Evolutionary conservation across 1,140 invertebrate genomes (phyloP).

Genomic region (Pogonognathellus flavescens): DNA sequence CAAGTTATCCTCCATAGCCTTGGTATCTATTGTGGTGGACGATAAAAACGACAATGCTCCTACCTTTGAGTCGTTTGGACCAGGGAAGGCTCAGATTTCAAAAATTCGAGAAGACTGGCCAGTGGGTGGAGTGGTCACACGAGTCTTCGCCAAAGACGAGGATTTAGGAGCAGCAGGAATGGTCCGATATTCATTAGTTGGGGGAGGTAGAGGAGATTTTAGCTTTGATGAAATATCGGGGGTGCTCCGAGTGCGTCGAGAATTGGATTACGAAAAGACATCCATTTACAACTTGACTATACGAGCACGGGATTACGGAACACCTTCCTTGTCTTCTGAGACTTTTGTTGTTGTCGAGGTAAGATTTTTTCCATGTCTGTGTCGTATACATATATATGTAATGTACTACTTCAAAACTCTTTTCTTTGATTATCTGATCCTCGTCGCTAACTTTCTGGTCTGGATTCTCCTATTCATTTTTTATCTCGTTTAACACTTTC

Average conservation of each 20-base stretch:
- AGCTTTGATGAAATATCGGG: conserved; percentile 86
- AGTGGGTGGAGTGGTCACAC: conserved; percentile 82
- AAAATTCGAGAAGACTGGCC: conserved; percentile 93
- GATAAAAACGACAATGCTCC: conserved; percentile 95
- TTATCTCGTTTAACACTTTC: conserved; percentile 28
- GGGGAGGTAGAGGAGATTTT: conserved; percentile 75
- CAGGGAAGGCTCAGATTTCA: conserved; percentile 75
- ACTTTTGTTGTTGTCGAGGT: conserved; percentile 85
- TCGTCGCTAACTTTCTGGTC: conserved; percentile 22
- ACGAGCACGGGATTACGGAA: conserved; percentile 84
- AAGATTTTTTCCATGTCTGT: conserved; percentile 49
- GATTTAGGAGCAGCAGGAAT: conserved; percentile 86
- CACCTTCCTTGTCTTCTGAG: conserved; percentile 77
- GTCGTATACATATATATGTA: conserved; percentile 11
- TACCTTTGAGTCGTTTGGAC: conserved; percentile 73
- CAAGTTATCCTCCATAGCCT: conserved; percentile 80
- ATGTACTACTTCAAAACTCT: conserved; percentile 34
- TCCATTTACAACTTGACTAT: conserved; percentile 90
- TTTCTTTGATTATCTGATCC: conserved; percentile 50
- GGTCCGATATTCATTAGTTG: conserved; percentile 79
- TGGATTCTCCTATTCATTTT: conserved; percentile 37
- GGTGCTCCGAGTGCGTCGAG: conserved; percentile 81
- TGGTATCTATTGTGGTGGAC: conserved; percentile 83
- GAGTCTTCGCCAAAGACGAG: conserved; percentile 82
- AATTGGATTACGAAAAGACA: conserved; percentile 88